A percentile compares a stretch with the other conserved stretches of the same genome.
These are phyloP conservation scores for Paratrypauchen microcephalus DNA, from an alignment of 2,797 vertebrate species.

Conservation along the genomic window DNA sequence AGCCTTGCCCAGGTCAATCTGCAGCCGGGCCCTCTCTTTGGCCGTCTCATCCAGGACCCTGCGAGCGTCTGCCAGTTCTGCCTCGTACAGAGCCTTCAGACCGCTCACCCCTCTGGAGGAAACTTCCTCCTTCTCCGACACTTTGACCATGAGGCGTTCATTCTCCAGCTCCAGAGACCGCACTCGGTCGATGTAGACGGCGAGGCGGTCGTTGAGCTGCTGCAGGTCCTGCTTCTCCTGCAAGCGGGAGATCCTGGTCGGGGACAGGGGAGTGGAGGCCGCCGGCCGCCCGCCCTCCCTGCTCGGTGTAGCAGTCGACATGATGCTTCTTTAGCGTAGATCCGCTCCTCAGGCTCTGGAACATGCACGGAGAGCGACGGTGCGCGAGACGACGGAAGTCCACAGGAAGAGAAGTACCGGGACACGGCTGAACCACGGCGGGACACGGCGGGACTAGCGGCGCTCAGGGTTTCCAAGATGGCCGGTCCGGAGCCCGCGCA, in stretches of 20 bases:
- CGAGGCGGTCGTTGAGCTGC: conserved; percentile 92
- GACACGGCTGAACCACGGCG: too few species aligned
- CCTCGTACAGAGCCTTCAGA: conserved; percentile 90
- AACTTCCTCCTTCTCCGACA: conserved; percentile 95
- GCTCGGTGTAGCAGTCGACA: conserved; percentile 80
- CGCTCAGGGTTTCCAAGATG: conserved; percentile 6
- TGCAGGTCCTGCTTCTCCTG: conserved; percentile 95
- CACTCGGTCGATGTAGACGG: conserved; percentile 94
- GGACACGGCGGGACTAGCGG: not conserved
- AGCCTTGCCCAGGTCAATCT: conserved; percentile 92
- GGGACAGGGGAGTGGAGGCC: conserved; percentile 87
- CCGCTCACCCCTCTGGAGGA: conserved; percentile 90
- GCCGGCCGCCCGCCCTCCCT: conserved; percentile 74
- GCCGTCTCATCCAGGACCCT: conserved; percentile 93
- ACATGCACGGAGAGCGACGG: not conserved
- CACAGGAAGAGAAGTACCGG: not conserved
- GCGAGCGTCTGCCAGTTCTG: conserved; percentile 91
- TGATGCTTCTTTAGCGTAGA: conserved; percentile 37
- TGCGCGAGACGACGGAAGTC: not conserved
- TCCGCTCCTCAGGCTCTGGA: not conserved
- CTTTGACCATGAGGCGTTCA: conserved; percentile 89
- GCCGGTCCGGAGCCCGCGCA: conserved; percentile 6
- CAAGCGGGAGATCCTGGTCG: conserved; percentile 89
- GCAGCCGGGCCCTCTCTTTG: conserved; percentile 87
- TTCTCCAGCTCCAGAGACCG: conserved; percentile 92